Evolutionary conservation across 1,140 invertebrate species (phyloP), one percentile per base, ranked within the genome.

Genomic region (Drosophila albomicans): DNA sequence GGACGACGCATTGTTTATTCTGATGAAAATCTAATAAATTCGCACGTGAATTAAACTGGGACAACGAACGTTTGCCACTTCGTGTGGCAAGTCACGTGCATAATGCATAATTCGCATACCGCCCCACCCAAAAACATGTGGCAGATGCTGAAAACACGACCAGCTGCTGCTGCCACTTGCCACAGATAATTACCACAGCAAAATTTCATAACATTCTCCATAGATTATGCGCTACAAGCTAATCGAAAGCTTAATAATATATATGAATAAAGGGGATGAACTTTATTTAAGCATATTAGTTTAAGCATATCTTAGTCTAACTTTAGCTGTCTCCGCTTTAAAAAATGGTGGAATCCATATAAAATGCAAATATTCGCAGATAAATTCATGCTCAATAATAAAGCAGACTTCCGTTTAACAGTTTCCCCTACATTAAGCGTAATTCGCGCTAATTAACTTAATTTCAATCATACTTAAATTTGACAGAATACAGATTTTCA

Each of bases 1-100:
- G 77, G 51, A 79, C 80, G 51, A 79, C 73, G 32, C 77, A 82
- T 87, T 87, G 84, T 87, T 88, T 88, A 70, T 69, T 75, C 51
- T 80, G 79, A 88, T 87, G 80, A 80, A 86, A 87, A 87, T 87
- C 84, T 71, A 87, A 87, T 87, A 80, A 87, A 78, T 87, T 81
- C 84, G 78, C 71, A 75, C 75, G 72, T 86, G 82, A 76, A 75
- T 69, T 45, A 57, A 69, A 48, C 64, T 41, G 45, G 54, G 48
- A 69, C 41, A 64, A 49, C 15, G 16, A 69, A 20, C 20, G 28
- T 32, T 46, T 15, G 52, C 52, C 52, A 49, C 13, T 25, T 64
- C 32, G 5, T 41, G 51, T 13, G 70, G 54, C 41, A 64, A 85
- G 81, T 86, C 84, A 86, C 82, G 82, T 86, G 84, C 84, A 68